Percentiles rank a stretch among this genome's conserved stretches.
Conservation (phyloP, 2,113 vertebrate genomes). For the Ictalurus furcatus region DNA sequence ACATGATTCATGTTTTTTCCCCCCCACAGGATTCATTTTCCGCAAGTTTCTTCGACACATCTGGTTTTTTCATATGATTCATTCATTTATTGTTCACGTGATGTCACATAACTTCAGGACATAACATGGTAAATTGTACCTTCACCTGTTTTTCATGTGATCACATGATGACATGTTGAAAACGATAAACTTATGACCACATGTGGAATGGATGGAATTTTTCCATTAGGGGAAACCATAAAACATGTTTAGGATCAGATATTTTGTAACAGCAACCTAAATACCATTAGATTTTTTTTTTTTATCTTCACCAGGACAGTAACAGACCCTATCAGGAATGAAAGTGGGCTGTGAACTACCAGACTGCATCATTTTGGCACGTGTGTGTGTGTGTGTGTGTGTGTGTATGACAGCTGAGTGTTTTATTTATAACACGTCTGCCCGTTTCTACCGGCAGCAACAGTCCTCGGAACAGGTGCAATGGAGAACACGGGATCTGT, state of each 20-base stretch:
- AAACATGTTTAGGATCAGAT: neutral
- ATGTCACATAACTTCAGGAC: neutral
- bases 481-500: neutral
- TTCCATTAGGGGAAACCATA: neutral
- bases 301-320: neutral
- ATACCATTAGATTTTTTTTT: neutral
- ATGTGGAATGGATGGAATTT: neutral
- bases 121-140: too few species aligned
- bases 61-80: neutral
- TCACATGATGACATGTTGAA: neutral
- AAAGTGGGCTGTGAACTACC: neutral
- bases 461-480: constrained; percentile 15
- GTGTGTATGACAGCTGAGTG: constrained; percentile 17
- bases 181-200: neutral
- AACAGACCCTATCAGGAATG: neutral
- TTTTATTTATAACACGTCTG: constrained; percentile 47
- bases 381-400: neutral
- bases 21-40: neutral
- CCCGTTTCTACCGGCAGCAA: constrained; percentile 3
- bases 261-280: neutral
- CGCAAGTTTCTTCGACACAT: too few species aligned
- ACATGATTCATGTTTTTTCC: neutral
- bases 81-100: neutral
- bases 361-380: constrained; percentile 29
- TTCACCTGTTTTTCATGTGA: neutral